Conservation (phyloP, 1,140 invertebrate genomes). For the Rhagoletis zephyria region DNA sequence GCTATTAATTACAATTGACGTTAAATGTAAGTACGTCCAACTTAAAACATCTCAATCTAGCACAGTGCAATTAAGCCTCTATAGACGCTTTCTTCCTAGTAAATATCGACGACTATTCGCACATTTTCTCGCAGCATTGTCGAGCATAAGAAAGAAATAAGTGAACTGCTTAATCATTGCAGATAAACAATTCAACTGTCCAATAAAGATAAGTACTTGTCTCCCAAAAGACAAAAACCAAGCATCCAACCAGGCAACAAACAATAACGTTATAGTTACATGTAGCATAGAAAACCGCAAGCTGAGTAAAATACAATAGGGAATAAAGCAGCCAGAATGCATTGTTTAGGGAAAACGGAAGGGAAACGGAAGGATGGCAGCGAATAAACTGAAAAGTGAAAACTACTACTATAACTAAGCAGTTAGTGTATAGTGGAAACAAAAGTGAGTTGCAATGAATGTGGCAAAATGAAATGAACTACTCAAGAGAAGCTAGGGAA, state of each 20-base stretch:
- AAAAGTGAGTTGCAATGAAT: conserved; percentile 38
- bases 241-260: not conserved
- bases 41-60: too few relatives aligned
- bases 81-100: not conserved
- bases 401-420: conserved; percentile 9
- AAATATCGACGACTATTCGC: not conserved
- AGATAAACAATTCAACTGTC: conserved; percentile 51
- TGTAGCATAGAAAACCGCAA: not conserved
- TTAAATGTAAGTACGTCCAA: too few relatives aligned
- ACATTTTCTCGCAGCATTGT: not conserved
- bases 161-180: conserved; percentile 49
- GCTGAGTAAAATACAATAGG: conserved; percentile 41
- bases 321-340: conserved; percentile 17
- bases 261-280: not conserved
- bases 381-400: conserved; percentile 5
- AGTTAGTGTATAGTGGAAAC: conserved; percentile 11
- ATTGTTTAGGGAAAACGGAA: not conserved
- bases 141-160: conserved; percentile 21
- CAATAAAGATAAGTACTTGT: conserved; percentile 48
- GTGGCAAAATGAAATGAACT: not conserved
- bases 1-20: conserved; percentile 29
- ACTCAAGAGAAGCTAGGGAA: conserved; percentile 23
- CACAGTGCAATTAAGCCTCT: not conserved
- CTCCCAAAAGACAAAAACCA: conserved; percentile 43
- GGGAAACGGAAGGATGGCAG: conserved; percentile 19